Conservation (phyloP, 1,140 invertebrate genomes). For the Scylla paramamosain region DNA sequence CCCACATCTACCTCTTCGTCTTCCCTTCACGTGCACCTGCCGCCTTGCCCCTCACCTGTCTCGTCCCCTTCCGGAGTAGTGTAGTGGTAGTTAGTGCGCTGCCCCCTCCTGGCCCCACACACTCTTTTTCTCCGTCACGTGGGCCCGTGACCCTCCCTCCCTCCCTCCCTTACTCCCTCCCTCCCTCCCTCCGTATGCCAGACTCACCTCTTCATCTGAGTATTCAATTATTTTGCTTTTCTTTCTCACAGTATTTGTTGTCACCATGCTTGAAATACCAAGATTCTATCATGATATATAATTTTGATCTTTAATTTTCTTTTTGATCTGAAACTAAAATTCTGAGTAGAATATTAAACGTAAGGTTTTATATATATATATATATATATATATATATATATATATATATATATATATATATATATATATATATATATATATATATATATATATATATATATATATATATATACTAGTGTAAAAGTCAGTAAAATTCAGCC, state of each 20-base stretch:
- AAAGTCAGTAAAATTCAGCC: not conserved
- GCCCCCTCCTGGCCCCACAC: not conserved
- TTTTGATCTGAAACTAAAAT: not conserved
- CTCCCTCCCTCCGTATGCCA: conserved; percentile 15
- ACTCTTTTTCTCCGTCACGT: conserved; percentile 42
- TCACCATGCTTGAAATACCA: not conserved
- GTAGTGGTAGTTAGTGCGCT: not conserved
- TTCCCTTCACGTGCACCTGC: no score
- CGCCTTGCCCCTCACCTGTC: not conserved
- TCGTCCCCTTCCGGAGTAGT: not conserved
- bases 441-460: conserved; percentile 63
- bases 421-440: conserved; percentile 66
- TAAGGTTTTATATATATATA: not conserved
- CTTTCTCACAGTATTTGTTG: not conserved
- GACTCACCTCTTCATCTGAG: not conserved
- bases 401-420: conserved; percentile 67
- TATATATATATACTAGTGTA: conserved; percentile 49
- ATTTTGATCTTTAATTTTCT: not conserved
- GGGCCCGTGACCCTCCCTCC: not conserved
- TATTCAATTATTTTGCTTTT: conserved; percentile 4
- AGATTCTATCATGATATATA: not conserved
- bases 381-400: not conserved
- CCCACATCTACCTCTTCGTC: not conserved
- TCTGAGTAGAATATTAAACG: not conserved
- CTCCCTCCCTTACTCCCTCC: not conserved